phyloP scores from a whole-genome alignment of 2,113 vertebrate genomes.

The Sinocyclocheilus maitianheensis region DNA sequence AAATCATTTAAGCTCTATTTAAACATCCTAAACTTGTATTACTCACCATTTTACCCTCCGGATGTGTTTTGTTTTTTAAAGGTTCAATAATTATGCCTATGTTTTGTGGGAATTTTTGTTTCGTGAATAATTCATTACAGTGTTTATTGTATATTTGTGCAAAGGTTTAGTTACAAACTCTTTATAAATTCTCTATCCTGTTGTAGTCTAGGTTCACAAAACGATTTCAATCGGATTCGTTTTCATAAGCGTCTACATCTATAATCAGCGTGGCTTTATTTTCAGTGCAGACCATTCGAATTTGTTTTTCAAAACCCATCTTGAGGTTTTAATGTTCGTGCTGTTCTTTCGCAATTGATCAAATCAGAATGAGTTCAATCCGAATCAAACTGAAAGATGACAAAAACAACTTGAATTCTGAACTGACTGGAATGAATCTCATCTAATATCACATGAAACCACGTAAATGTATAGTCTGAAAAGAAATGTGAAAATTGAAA shows the following conservation, averaged over 20 bases:
- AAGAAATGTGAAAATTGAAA: too few relatives aligned
- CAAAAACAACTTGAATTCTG: background rate
- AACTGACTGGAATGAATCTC: background rate
- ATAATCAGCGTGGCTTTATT: background rate
- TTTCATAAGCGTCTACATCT: background rate
- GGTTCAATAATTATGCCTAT: too few relatives aligned
- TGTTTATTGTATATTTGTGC: background rate
- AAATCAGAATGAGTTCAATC: background rate
- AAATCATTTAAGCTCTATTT: too few relatives aligned
- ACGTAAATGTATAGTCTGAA: background rate
- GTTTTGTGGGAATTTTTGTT: background rate
- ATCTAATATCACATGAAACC: background rate
- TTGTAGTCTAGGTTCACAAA: background rate
- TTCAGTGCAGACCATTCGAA: background rate
- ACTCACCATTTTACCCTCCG: too few relatives aligned
- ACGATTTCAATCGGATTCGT: background rate
- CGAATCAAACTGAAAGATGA: background rate
- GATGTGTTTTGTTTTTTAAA: too few relatives aligned
- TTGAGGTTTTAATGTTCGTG: background rate
- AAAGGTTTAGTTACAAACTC: background rate
- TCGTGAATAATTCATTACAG: background rate
- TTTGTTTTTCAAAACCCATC: background rate
- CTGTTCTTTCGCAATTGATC: background rate
- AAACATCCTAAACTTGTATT: background rate
- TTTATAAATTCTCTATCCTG: background rate